Percentiles rank a stretch among this genome's conserved stretches.
Evolutionary conservation across 2,888 invertebrate species (phyloP).

Genomic region (Petrolisthes manimaculis): DNA sequence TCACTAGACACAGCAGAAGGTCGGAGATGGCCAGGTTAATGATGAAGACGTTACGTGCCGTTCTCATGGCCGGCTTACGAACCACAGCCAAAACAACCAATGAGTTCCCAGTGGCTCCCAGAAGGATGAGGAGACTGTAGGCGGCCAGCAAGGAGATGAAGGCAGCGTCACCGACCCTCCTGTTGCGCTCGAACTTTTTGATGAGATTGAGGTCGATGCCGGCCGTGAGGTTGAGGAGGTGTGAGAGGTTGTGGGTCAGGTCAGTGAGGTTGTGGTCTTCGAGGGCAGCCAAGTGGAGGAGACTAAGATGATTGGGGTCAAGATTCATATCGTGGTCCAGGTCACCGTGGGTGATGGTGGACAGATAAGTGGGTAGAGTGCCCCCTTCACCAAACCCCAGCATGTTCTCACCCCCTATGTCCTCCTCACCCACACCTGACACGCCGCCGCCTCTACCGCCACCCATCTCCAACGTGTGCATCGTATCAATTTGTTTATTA

Average conservation of each 20-base stretch:
- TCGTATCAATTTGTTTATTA: no score
- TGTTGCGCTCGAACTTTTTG: slow-evolving; percentile 60
- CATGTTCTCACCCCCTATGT: no score
- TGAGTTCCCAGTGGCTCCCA: slow-evolving; percentile 87
- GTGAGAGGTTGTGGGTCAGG: slow-evolving; percentile 49
- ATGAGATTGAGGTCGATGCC: slow-evolving; percentile 51
- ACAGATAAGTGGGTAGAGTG: background rate
- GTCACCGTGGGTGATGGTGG: background rate
- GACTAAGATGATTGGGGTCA: background rate
- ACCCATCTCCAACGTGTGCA: background rate
- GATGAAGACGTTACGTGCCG: slow-evolving; percentile 93
- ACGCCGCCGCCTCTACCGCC: background rate
- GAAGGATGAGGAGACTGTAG: slow-evolving; percentile 81
- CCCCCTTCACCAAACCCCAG: no score
- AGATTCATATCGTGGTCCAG: background rate
- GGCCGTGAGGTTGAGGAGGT: slow-evolving; percentile 47
- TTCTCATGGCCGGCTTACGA: slow-evolving; percentile 89
- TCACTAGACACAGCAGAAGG: slow-evolving; percentile 86
- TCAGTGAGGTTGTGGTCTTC: slow-evolving; percentile 39
- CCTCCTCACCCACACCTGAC: background rate
- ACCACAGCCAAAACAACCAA: slow-evolving; percentile 85
- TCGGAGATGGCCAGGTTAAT: slow-evolving; percentile 87
- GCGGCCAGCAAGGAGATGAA: slow-evolving; percentile 77
- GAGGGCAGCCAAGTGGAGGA: background rate
- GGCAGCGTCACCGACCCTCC: slow-evolving; percentile 50